Percentiles rank a stretch among this genome's conserved stretches.
These are phyloP conservation scores for Sebastes oblongus DNA, from an alignment of 2,797 vertebrate species.

Conservation along the genomic window DNA sequence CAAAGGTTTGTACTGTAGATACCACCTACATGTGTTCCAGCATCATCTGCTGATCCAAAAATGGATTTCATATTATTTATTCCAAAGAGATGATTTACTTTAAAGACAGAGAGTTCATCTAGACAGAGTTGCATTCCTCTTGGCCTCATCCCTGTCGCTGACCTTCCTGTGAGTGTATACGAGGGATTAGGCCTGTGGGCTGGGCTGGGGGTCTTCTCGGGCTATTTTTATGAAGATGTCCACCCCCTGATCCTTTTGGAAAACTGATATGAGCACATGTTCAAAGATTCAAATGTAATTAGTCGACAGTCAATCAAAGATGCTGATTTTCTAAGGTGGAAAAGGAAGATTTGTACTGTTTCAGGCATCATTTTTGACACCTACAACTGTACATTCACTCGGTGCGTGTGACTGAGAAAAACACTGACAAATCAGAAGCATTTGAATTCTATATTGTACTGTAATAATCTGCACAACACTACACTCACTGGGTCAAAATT, in stretches of 20 bases:
- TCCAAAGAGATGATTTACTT: constrained; percentile 13
- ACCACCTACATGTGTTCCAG: constrained; percentile 26
- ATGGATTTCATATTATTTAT: background rate
- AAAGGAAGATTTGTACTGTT: constrained; percentile 7
- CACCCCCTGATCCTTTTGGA: constrained; percentile 66
- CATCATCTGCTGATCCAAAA: constrained; percentile 33
- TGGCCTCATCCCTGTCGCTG: constrained; percentile 59
- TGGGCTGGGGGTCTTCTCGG: constrained; percentile 67
- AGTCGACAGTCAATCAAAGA: constrained; percentile 46
- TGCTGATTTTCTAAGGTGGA: background rate
- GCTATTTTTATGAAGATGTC: constrained; percentile 82
- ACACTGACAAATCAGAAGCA: background rate
- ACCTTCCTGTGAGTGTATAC: constrained; percentile 63
- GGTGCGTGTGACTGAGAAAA: background rate
- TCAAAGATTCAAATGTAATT: constrained; percentile 67
- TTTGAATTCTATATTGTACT: background rate
- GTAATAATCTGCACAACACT: background rate
- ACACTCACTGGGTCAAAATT: background rate
- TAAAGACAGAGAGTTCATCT: constrained; percentile 42
- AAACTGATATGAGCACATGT: constrained; percentile 75
- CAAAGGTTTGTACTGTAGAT: constrained; percentile 20
- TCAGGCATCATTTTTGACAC: background rate
- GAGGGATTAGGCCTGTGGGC: constrained; percentile 71
- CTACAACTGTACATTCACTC: background rate
- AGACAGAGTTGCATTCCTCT: constrained; percentile 50